These are phyloP conservation scores for Papilio glaucus DNA, from an alignment of 1,140 invertebrate species.

Conservation along the genomic window DNA sequence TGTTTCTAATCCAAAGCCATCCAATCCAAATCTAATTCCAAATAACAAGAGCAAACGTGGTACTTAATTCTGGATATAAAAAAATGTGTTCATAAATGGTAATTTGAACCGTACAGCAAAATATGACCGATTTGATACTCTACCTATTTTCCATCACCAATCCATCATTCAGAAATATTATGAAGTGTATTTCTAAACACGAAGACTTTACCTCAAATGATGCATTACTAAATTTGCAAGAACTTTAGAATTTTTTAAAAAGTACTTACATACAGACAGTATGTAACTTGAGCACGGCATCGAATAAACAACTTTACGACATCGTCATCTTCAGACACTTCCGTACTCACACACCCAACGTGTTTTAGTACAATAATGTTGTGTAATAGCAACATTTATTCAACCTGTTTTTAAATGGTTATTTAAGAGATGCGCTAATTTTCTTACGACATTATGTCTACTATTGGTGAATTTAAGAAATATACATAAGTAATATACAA, in stretches of 20 bases:
- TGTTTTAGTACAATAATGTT: constrained; percentile 21
- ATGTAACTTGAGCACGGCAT: constrained; percentile 12
- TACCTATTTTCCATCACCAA: background rate
- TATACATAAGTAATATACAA: background rate
- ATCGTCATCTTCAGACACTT: constrained; percentile 15
- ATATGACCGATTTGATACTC: background rate
- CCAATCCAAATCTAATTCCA: no score
- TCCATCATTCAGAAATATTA: no score
- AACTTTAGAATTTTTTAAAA: constrained; percentile 3
- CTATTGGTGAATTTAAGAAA: background rate
- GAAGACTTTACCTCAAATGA: background rate
- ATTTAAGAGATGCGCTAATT: constrained; percentile 29
- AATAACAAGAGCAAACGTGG: background rate
- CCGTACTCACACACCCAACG: constrained; percentile 27
- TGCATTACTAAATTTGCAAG: background rate
- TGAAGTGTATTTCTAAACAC: background rate
- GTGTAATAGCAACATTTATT: constrained; percentile 24
- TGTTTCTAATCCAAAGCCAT: no score
- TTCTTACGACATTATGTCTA: constrained; percentile 7
- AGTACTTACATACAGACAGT: background rate
- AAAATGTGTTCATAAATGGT: no score
- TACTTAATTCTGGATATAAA: no score
- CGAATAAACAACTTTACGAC: constrained; percentile 27
- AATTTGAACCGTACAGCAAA: no score
- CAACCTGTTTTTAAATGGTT: constrained; percentile 19